phyloP scores from a whole-genome alignment of 1,140 invertebrate genomes.

The Leucophenga varia region DNA sequence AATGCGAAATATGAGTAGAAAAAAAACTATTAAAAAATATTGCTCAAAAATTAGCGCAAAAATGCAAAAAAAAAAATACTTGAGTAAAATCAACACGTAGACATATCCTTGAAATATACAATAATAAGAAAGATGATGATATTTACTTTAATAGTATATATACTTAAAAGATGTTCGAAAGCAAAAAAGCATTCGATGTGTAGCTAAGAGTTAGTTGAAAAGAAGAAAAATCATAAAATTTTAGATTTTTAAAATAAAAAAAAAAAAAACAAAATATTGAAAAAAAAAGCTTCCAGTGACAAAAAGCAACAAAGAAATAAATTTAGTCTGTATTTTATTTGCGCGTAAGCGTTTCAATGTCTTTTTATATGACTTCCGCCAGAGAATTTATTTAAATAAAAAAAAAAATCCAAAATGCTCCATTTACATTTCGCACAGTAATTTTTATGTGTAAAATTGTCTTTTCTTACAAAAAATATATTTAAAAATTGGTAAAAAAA shows the following conservation, averaged over 20 bases:
- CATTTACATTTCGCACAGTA: no score
- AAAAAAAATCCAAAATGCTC: conserved; percentile 6
- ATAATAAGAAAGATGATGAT: conserved; percentile 32
- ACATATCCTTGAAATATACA: conserved; percentile 56
- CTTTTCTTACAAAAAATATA: neutral
- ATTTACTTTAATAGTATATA: conserved; percentile 42
- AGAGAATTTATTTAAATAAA: conserved; percentile 13
- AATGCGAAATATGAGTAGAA: conserved; percentile 5
- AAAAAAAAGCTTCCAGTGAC: conserved; percentile 48
- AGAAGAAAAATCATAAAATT: conserved; percentile 12
- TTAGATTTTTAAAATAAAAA: conserved; percentile 35
- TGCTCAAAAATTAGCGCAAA: conserved; percentile 10
- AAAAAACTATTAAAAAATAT: neutral
- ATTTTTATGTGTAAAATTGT: no score
- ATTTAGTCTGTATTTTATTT: no score
- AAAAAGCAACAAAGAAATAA: conserved; percentile 14
- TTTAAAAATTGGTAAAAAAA: no score
- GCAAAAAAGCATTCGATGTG: conserved; percentile 1
- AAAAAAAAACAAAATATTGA: conserved; percentile 13
- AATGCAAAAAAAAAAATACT: no score
- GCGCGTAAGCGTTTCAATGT: no score
- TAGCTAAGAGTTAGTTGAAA: no score
- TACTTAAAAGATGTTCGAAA: no score
- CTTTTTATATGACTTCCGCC: neutral
- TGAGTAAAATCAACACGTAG: conserved; percentile 49